Evolutionary conservation across 2,888 invertebrate species (phyloP).

Genomic region (Idaea aversata): DNA sequence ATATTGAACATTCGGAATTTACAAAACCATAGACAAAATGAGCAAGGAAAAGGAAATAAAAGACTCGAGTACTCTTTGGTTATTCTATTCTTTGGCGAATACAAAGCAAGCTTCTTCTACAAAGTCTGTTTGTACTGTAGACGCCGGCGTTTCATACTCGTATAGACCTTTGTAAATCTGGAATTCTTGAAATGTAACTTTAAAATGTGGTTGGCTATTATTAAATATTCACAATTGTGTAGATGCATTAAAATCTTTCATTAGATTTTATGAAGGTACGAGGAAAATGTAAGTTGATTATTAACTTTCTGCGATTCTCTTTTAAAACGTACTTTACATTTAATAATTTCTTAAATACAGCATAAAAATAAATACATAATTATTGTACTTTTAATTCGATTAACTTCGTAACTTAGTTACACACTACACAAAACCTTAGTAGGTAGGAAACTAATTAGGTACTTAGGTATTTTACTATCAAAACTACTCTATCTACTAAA

Average conservation of each 20-base stretch:
- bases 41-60: constrained; percentile 56
- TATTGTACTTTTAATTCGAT: too few species aligned
- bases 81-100: constrained; percentile 58
- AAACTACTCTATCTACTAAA: constrained; percentile 5
- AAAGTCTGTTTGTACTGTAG: constrained; percentile 42
- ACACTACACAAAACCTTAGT: not conserved
- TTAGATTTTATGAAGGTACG: too few species aligned
- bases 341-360: too few species aligned
- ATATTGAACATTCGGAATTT: constrained; percentile 54
- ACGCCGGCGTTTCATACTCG: constrained; percentile 59
- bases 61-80: constrained; percentile 59
- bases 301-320: too few species aligned
- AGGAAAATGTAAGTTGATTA: too few species aligned
- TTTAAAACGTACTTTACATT: too few species aligned
- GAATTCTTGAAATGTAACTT: constrained; percentile 2
- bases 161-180: constrained; percentile 16
- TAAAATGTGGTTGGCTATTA: not conserved
- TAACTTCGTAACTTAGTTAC: too few species aligned
- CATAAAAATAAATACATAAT: too few species aligned
- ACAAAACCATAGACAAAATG: constrained; percentile 47
- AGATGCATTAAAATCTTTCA: too few species aligned
- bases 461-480: not conserved
- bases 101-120: constrained; percentile 51
- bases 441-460: not conserved
- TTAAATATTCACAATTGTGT: too few species aligned